Percentiles rank a stretch among this genome's conserved stretches.
phyloP scores from a whole-genome alignment of 1,140 invertebrate genomes.

The Scaptomyza graminum region DNA sequence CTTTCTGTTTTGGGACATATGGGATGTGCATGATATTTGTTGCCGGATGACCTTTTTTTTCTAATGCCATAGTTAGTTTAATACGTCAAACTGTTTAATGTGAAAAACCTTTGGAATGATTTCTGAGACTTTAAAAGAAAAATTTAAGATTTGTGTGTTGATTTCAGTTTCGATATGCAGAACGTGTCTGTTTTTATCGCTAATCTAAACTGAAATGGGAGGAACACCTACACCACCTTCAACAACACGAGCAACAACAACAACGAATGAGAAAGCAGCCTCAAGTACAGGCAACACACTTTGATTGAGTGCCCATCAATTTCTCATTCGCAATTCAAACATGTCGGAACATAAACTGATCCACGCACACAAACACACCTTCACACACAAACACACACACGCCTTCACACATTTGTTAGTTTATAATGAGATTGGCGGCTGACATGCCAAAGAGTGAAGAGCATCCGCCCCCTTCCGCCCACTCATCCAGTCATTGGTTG shows the following conservation, averaged over 20 bases:
- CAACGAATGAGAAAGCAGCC: background rate
- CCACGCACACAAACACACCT: constrained; percentile 25
- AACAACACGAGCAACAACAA: background rate
- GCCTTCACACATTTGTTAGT: constrained; percentile 29
- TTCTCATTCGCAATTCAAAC: constrained; percentile 81
- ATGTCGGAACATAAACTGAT: constrained; percentile 76
- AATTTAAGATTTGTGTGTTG: constrained; percentile 23
- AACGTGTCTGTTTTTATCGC: constrained; percentile 28
- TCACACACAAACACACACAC: constrained; percentile 12
- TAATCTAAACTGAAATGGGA: constrained; percentile 34
- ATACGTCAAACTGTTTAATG: too few relatives aligned
- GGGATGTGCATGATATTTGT: constrained; percentile 48
- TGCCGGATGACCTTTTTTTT: constrained; percentile 14
- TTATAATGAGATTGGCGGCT: constrained; percentile 65
- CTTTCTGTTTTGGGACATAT: constrained; percentile 34
- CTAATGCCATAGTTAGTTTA: too few relatives aligned
- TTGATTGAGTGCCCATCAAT: constrained; percentile 81
- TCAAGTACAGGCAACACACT: constrained; percentile 57
- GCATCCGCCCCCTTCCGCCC: background rate
- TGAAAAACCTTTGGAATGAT: background rate
- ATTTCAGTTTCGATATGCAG: constrained; percentile 25
- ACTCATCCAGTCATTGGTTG: background rate
- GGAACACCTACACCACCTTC: constrained; percentile 38
- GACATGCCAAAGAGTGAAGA: constrained; percentile 1
- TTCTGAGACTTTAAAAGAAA: background rate